Conservation (phyloP, 2,113 vertebrate genomes). For the Orientallactaga bullata region DNA sequence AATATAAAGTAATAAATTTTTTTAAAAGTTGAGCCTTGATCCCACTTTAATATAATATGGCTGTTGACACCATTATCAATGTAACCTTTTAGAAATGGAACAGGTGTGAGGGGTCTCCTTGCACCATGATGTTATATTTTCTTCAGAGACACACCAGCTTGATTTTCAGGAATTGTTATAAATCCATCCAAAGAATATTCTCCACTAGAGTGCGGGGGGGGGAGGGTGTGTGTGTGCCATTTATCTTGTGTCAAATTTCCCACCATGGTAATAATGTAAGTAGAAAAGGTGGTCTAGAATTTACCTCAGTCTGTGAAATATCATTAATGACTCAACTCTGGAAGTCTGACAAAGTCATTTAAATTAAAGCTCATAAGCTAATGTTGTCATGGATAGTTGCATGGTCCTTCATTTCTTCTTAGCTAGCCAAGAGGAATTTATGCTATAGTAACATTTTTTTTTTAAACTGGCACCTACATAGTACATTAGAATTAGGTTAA, state of each 20-base stretch:
- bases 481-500: conserved; percentile 38
- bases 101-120: not conserved
- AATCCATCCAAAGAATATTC: not conserved
- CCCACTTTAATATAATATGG: not conserved
- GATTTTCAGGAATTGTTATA: not conserved
- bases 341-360: not conserved
- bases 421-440: conserved; percentile 38
- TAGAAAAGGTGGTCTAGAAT: not conserved
- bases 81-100: not conserved
- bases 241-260: not conserved
- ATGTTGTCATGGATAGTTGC: conserved; percentile 2
- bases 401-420: conserved; percentile 43
- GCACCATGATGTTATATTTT: not conserved
- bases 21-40: not conserved
- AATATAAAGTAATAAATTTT: conserved; percentile 88
- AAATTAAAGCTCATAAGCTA: conserved; percentile 39
- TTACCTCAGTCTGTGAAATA: not conserved
- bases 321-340: not conserved
- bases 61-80: not conserved
- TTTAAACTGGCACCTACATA: not conserved
- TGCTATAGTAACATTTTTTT: conserved; percentile 17
- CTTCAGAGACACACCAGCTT: not conserved
- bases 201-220: no score
- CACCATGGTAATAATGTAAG: not conserved
- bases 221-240: not conserved